Percentiles rank a stretch among this genome's conserved stretches.
Conservation (phyloP, 2,888 invertebrate genomes). For the Pasiphila rectangulata region DNA sequence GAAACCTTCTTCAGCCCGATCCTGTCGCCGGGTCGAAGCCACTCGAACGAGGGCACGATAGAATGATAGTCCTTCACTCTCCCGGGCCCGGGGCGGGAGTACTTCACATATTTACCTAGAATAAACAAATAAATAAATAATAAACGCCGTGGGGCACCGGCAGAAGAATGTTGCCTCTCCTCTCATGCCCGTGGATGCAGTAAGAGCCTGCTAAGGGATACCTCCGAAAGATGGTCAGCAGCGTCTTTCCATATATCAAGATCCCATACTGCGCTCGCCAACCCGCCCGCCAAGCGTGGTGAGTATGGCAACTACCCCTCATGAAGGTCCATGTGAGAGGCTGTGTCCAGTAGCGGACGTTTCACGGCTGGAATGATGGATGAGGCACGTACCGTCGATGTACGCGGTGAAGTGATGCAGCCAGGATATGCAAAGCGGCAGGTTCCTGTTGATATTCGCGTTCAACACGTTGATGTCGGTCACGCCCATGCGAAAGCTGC, state of each 20-base stretch:
- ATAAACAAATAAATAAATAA: constrained; percentile 18
- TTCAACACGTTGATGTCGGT: constrained; percentile 85
- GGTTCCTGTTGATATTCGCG: constrained; percentile 82
- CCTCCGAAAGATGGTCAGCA: too few species aligned
- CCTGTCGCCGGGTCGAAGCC: constrained; percentile 89
- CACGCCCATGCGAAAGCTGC: constrained; percentile 89
- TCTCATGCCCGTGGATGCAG: too few species aligned
- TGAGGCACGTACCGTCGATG: constrained; percentile 75
- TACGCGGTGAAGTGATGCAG: constrained; percentile 87
- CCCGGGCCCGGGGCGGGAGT: constrained; percentile 43
- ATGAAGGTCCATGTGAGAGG: too few species aligned
- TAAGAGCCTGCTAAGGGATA: too few species aligned
- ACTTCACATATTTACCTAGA: constrained; percentile 59
- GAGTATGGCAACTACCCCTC: too few species aligned
- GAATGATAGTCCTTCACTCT: constrained; percentile 48
- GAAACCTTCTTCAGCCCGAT: constrained; percentile 87
- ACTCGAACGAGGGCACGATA: constrained; percentile 84
- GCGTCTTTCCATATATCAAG: too few species aligned
- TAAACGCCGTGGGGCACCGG: too few species aligned
- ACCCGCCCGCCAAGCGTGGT: too few species aligned
- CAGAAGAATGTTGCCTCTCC: too few species aligned
- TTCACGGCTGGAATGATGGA: too few species aligned
- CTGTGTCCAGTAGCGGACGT: too few species aligned
- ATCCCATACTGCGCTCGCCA: too few species aligned
- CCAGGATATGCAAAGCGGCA: constrained; percentile 83